Conservation (phyloP, 2,888 invertebrate genomes). For the Dicranocentrus wangi region DNA sequence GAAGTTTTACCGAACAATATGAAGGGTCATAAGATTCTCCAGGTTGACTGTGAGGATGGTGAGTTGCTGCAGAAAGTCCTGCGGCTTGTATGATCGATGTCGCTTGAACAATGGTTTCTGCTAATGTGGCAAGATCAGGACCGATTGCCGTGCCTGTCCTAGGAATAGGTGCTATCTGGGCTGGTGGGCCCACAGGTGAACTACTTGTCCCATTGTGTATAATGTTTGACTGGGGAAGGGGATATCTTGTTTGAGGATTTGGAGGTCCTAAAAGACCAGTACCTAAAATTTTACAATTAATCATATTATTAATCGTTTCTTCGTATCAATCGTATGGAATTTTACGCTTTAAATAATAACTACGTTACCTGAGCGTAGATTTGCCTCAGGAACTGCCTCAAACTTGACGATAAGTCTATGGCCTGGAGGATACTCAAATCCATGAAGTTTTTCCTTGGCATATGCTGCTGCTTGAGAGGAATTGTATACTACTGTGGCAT, state of each 20-base stretch:
- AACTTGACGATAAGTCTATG: slow-evolving; percentile 85
- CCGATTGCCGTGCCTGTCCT: slow-evolving; percentile 66
- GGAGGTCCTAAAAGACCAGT: slow-evolving; percentile 70
- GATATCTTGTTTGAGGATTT: slow-evolving; percentile 60
- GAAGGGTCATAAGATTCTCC: slow-evolving; percentile 75
- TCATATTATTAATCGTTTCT: too few relatives aligned
- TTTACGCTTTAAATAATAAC: background rate
- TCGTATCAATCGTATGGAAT: too few relatives aligned
- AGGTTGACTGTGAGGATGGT: slow-evolving; percentile 67
- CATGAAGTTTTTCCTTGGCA: slow-evolving; percentile 89
- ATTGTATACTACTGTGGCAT: slow-evolving; percentile 83
- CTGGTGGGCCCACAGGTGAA: slow-evolving; percentile 31
- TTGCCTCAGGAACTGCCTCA: slow-evolving; percentile 74
- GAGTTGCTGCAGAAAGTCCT: slow-evolving; percentile 73
- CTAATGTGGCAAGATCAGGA: slow-evolving; percentile 80
- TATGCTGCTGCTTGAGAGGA: slow-evolving; percentile 83
- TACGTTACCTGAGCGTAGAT: slow-evolving; percentile 64
- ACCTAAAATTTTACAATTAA: slow-evolving; percentile 37
- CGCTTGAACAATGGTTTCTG: slow-evolving; percentile 86
- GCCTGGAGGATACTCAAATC: slow-evolving; percentile 92
- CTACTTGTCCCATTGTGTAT: slow-evolving; percentile 68
- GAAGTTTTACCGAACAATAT: slow-evolving; percentile 81
- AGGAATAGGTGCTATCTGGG: slow-evolving; percentile 56
- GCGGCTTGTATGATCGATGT: slow-evolving; percentile 84
- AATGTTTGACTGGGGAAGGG: slow-evolving; percentile 65